Conservation (phyloP, 2,888 invertebrate genomes). For the Folsomia candida region DNA sequence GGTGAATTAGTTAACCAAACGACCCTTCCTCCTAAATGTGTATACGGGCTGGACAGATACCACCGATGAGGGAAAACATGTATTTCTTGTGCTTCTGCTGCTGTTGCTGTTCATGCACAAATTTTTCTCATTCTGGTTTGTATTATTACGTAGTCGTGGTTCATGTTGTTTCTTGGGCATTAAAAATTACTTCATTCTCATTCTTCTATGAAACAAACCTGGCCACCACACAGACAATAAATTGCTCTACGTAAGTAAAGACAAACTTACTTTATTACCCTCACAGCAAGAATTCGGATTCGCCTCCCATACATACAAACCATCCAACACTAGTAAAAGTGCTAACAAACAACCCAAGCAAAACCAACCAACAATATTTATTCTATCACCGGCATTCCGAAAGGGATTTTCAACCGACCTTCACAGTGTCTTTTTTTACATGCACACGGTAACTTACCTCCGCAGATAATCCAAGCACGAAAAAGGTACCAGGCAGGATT, state of each 20-base stretch:
- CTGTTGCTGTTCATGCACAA: not conserved
- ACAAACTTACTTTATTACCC: not conserved
- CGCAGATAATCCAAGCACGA: too few relatives aligned
- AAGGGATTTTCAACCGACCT: constrained; percentile 50
- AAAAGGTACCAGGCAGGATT: too few relatives aligned
- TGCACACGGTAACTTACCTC: constrained; percentile 7
- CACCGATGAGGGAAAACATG: not conserved
- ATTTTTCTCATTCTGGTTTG: not conserved
- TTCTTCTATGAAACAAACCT: not conserved
- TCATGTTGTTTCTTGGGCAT: too few relatives aligned
- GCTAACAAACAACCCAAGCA: not conserved
- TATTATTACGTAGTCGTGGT: not conserved
- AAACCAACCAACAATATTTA: not conserved
- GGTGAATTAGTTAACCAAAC: not conserved
- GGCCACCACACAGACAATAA: not conserved
- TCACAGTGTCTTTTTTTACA: constrained; percentile 42
- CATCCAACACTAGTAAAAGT: too few relatives aligned
- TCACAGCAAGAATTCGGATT: not conserved
- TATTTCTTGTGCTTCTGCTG: not conserved
- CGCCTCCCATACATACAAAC: too few relatives aligned
- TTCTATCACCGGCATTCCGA: constrained; percentile 49
- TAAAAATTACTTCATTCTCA: not conserved
- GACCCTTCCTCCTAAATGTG: not conserved
- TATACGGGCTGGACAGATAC: not conserved
- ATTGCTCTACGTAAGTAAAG: not conserved